These are phyloP conservation scores for Erebia aethiops DNA, from an alignment of 2,888 invertebrate genomes.

Conservation along the genomic window DNA sequence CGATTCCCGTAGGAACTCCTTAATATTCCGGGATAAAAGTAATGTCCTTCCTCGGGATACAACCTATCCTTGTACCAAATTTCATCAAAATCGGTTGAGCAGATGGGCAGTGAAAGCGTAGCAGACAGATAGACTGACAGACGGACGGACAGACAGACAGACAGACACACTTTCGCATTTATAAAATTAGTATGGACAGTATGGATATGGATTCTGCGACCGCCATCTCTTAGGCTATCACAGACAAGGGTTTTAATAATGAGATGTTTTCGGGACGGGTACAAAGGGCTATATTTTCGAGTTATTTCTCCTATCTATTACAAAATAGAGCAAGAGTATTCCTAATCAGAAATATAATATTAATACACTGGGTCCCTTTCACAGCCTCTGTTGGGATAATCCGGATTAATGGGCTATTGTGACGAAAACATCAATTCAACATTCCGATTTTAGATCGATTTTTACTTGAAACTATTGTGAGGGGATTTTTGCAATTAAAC, in stretches of 20 bases:
- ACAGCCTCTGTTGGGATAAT: constrained; percentile 27
- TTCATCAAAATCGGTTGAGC: too few species aligned
- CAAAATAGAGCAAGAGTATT: constrained; percentile 14
- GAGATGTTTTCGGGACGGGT: constrained; percentile 15
- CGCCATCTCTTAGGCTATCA: constrained; percentile 4
- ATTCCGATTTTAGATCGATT: constrained; percentile 26
- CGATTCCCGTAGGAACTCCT: too few species aligned
- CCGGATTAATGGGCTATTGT: constrained; percentile 28
- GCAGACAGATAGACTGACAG: too few species aligned
- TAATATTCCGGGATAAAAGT: too few species aligned
- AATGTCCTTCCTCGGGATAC: too few species aligned
- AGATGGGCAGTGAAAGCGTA: too few species aligned
- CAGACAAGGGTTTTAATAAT: constrained; percentile 15
- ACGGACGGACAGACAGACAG: too few species aligned
- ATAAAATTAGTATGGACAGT: neutral
- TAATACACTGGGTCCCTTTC: constrained; percentile 22
- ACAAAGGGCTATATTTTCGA: constrained; percentile 14
- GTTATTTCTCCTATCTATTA: constrained; percentile 22
- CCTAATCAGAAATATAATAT: constrained; percentile 24
- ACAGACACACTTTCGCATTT: neutral
- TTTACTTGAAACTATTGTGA: constrained; percentile 23
- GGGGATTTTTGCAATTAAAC: neutral
- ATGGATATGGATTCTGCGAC: neutral
- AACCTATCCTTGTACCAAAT: too few species aligned
- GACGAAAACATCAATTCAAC: constrained; percentile 25